Percentiles rank a stretch among this genome's conserved stretches.
phyloP scores from a whole-genome alignment of 1,140 invertebrate genomes.

The Eubasilissa regina region DNA sequence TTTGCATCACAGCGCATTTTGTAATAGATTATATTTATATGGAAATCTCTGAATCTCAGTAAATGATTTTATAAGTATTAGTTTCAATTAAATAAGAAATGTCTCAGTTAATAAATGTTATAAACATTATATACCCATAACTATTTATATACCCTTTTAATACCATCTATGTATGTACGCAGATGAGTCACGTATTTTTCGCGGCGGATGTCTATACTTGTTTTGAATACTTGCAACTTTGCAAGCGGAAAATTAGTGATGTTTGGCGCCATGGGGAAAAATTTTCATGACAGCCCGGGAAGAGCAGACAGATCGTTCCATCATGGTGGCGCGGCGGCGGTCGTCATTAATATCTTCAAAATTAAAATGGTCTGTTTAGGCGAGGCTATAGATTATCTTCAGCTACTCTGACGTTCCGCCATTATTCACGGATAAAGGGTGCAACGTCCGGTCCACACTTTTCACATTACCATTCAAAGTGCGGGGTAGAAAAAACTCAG shows the following conservation, averaged over 20 bases:
- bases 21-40: too few species aligned
- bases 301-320: slow-evolving; percentile 38
- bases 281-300: neutral
- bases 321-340: slow-evolving; percentile 29
- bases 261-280: neutral
- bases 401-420: slow-evolving; percentile 43
- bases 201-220: too few species aligned
- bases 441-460: slow-evolving; percentile 18
- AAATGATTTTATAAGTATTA: too few species aligned
- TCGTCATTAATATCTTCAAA: slow-evolving; percentile 57
- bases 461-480: neutral
- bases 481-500: too few species aligned
- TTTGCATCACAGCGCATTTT: too few species aligned
- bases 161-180: too few species aligned
- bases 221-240: too few species aligned
- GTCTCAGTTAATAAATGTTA: neutral
- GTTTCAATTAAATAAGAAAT: neutral
- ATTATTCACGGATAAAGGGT: slow-evolving; percentile 14
- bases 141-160: neutral
- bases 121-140: neutral
- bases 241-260: too few species aligned
- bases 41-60: too few species aligned
- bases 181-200: too few species aligned
- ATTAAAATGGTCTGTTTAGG: slow-evolving; percentile 57
- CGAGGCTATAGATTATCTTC: slow-evolving; percentile 54